Base-by-base conservation (phyloP, 2,113 vertebrate species). In the Salvelinus fontinalis region DNA sequence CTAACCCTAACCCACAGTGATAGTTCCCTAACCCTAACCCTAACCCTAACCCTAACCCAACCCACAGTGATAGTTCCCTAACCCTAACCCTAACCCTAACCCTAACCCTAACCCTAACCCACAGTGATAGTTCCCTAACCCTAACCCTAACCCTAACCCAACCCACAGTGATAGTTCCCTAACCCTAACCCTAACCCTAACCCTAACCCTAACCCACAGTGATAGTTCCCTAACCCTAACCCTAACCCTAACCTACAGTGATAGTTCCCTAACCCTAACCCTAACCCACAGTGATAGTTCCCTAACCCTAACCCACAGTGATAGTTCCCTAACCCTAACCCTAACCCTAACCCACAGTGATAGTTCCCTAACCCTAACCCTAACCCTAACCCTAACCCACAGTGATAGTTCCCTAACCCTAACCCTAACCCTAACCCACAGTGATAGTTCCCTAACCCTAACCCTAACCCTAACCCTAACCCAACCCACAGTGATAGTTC, bases 171-270 rank as follows among this genome's bases (percentile, higher is more conserved):
- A 93, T 92, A 89, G 88, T 84, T 91, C 29, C 29, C 29, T 1
- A 31, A 31, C 29, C 5, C 29, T n/a, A n/a, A n/a, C n/a, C n/a
- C n/a, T n/a, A n/a, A n/a, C n/a, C n/a, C n/a, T n/a, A n/a, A n/a
- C n/a, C n/a, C n/a, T n/a, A n/a, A n/a, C n/a, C n/a, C n/a, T n/a
- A 87, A 89, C 93, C 93, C 92, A 94, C 93, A 94, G 90, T 91
- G 91, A 93, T 92, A 89, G 88, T 84, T 91, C 29, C 29, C 29
- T 1, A 31, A 31, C 29, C 5, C 29, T n/a, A n/a, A n/a, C n/a
- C n/a, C n/a, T n/a, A n/a, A n/a, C n/a, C n/a, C n/a, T n/a, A 87
- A 89, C 93, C 93, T 92, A 94, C 93, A 94, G 90, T 91, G 91
- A 93, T 92, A 89, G 88, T 84, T 91, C 29, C 29, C 29, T 1